These are phyloP conservation scores for Scaptomyza flava DNA, from an alignment of 2,888 invertebrate species.

Conservation along the genomic window DNA sequence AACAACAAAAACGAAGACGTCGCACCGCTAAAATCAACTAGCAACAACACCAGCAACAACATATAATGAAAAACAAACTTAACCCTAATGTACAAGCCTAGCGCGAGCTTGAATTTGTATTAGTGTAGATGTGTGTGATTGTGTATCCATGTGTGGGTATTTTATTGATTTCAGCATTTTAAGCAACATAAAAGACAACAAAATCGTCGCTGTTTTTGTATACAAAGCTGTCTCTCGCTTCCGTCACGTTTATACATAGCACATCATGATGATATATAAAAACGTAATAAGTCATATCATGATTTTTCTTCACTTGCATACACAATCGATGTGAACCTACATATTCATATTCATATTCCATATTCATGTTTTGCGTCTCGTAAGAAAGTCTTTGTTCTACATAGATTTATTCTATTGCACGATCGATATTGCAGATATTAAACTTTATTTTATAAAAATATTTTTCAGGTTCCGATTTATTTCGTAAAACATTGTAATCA, in stretches of 20 bases:
- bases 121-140: conserved; percentile 10
- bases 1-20: conserved; percentile 27
- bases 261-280: conserved; percentile 28
- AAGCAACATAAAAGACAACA: conserved; percentile 44
- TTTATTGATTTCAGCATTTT: conserved; percentile 68
- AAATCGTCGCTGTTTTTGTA: conserved; percentile 24
- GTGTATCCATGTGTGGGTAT: conserved; percentile 59
- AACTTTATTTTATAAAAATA: no score
- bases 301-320: background rate
- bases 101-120: conserved; percentile 57
- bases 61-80: conserved; percentile 43
- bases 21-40: conserved; percentile 29
- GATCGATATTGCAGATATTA: no score
- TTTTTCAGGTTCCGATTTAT: no score
- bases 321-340: background rate
- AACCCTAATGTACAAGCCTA: conserved; percentile 70
- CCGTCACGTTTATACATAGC: conserved; percentile 25
- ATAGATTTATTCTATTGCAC: no score
- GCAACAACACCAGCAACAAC: conserved; percentile 26
- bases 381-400: no score
- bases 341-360: no score
- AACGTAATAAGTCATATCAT: conserved; percentile 2
- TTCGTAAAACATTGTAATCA: background rate
- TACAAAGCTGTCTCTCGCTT: conserved; percentile 16
- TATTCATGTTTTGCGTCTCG: no score